Base-by-base conservation (phyloP, 2,888 invertebrate genomes). In the Mimachlamys varia region DNA sequence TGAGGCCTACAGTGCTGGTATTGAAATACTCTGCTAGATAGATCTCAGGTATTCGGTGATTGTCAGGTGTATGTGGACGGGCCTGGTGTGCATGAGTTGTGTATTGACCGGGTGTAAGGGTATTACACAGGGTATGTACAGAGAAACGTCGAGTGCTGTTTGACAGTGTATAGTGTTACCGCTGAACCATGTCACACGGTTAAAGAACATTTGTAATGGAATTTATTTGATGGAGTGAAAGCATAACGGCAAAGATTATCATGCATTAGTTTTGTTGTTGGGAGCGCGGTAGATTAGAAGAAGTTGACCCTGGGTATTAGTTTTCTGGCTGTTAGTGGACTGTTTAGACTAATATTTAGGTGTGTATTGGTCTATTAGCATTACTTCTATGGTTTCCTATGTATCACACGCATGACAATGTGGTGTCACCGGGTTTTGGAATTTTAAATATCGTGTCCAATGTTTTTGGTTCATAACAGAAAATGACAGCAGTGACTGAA, bases 141-240 rank as follows among this genome's bases (percentile, higher is more conserved):
- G 76, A 27, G 76, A 76, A 76, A 76, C 76, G 76, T 76, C 0
- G 76, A 76, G 76, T 76, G 76, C 76, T 76, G 33, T 76, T 76
- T 76, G 58, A 58, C 58, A 58, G 58, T 22, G 58, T 58, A 44
- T 44, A 19, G 22, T 58, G 58, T 58, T 58, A 19, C 58, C 58
- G n/a, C 22, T 58, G 76, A 76, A 76, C 76, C 76, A 15, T 76
- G 76, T 76, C 76, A 76, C 76, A 76, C 33, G 76, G 76, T 76
- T 76, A 76, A 76, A 76, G 76, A 76, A 76, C 33, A 76, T 76
- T 76, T 76, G 76, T 76, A 76, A 76, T 76, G 76, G 76, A 76
- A 76, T 76, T 76, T 22, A 76, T 76, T 76, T 76, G 76, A 76
- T 76, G 33, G 33, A 76, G 76, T 76, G 76, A 76, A 76, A 76